phyloP scores from a whole-genome alignment of 2,888 invertebrate genomes.

The Meghimatium bilineatum region DNA sequence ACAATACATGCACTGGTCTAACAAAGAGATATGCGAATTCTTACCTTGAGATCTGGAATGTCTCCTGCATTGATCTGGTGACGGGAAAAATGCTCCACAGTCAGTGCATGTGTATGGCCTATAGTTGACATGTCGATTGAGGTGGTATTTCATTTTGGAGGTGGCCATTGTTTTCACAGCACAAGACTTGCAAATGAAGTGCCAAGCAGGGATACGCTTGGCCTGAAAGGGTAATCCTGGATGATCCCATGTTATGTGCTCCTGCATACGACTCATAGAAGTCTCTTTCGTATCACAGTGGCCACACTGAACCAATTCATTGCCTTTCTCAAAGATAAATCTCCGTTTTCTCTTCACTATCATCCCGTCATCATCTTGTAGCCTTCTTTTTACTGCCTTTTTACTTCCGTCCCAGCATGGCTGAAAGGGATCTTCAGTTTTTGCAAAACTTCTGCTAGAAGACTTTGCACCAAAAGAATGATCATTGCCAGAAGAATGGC shows the following conservation, averaged over 20 bases:
- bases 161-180: conserved; percentile 54
- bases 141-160: conserved; percentile 57
- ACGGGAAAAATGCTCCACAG: conserved; percentile 53
- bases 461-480: not conserved
- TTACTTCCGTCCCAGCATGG: conserved; percentile 49
- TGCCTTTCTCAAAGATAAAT: conserved; percentile 46
- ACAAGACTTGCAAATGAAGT: conserved; percentile 54
- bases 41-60: conserved; percentile 52
- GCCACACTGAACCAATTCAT: conserved; percentile 42
- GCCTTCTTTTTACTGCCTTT: conserved; percentile 43
- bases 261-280: conserved; percentile 44
- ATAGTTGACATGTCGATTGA: conserved; percentile 56
- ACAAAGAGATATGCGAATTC: not conserved
- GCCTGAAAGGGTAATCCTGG: conserved; percentile 39
- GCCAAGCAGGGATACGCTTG: conserved; percentile 52
- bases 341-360: conserved; percentile 15
- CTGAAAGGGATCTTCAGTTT: conserved; percentile 6
- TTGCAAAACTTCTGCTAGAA: not conserved
- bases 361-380: not conserved
- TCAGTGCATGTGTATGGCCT: conserved; percentile 55
- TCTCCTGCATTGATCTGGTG: conserved; percentile 56
- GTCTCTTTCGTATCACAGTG: conserved; percentile 45
- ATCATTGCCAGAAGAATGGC: conserved; percentile 44
- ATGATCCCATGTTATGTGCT: conserved; percentile 46
- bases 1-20: not conserved